Evolutionary conservation across 1,140 invertebrate genomes (phyloP).

Genomic region (Teleopsis dalmanni): DNA sequence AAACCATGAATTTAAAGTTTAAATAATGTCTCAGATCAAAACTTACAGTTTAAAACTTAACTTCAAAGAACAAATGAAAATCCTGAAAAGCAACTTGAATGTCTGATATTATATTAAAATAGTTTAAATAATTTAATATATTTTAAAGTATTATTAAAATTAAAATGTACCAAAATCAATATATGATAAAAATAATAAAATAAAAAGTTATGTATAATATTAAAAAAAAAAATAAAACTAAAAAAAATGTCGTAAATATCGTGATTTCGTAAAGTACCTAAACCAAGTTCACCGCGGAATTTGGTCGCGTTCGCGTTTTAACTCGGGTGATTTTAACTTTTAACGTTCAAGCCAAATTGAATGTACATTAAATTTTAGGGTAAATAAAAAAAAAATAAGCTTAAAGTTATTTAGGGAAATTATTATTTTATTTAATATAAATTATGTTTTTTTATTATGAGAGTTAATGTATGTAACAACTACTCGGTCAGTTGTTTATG

Average conservation of each 20-base stretch:
- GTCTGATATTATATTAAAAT: not conserved
- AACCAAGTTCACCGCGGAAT: conserved; percentile 46
- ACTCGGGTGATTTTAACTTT: conserved; percentile 43
- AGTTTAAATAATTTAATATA: not conserved
- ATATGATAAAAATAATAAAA: not conserved
- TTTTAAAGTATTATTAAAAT: conserved; percentile 4
- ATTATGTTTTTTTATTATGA: not conserved
- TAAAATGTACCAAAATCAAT: conserved; percentile 10
- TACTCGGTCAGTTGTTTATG: not conserved
- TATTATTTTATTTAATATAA: too few relatives aligned
- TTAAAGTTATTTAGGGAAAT: conserved; percentile 10
- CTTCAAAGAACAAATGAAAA: too few relatives aligned
- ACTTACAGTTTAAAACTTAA: too few relatives aligned
- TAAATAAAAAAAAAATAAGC: conserved; percentile 2
- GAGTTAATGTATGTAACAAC: not conserved
- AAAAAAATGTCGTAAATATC: conserved; percentile 22
- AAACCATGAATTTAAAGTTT: too few relatives aligned
- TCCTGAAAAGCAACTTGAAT: too few relatives aligned
- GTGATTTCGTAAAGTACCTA: conserved; percentile 46
- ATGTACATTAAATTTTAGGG: too few relatives aligned
- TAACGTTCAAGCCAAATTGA: conserved; percentile 14
- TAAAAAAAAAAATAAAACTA: conserved; percentile 15
- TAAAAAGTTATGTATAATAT: conserved; percentile 6
- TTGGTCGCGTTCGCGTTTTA: conserved; percentile 45
- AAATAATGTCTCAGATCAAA: too few relatives aligned